Evolutionary conservation across 2,113 vertebrate genomes (phyloP), one percentile per base, ranked within the genome.

Genomic region (Sapayoa aenigma): DNA sequence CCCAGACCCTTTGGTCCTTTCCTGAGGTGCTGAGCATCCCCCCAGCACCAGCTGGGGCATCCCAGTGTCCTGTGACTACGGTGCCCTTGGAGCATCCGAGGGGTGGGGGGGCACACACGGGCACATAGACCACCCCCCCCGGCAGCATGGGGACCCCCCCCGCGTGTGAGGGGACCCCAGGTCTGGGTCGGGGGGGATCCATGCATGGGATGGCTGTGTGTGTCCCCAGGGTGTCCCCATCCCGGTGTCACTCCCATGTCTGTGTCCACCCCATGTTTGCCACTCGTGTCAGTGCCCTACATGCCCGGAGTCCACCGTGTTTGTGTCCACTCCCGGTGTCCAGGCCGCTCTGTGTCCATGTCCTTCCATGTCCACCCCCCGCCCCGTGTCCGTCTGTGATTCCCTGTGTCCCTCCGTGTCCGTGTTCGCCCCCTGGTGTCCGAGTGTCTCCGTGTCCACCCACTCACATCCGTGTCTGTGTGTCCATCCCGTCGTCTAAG

Each of bases 251-350:
- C 37, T 39, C 24, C 7, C 37, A 6, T 18, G 23, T 11, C 79
- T 20, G 18, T 30, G 50, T 19, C 25, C 39, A 27, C 21, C 15
- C 41, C 14, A 63, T 28, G 33, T 12, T 27, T 28, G 27, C 33
- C 18, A 2, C 46, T 68, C 60, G 65, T 46, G 65, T 42, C 24
- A 2, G 24, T 5, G 71, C 21, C 46, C 46, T 6, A 2, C 18
- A 3, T 3, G 35, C 19, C 23, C 80, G 13, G 31, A 42, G 52
- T 1, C 63, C 63, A 2, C 13, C 37, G 0, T 3, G 50, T 6
- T 41, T 22, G 18, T 27, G 52, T 18, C 27, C 84, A 4, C 25
- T 24, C 59, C 28, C 41, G 25, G 8, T 39, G 39, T 39, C 59
- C 25, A 41, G 41, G 37, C 17, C 25, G 25, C 59, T 28, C 37